These are phyloP conservation scores for Trypoxylon attenuatum DNA, from an alignment of 2,888 invertebrate species.

Conservation along the genomic window DNA sequence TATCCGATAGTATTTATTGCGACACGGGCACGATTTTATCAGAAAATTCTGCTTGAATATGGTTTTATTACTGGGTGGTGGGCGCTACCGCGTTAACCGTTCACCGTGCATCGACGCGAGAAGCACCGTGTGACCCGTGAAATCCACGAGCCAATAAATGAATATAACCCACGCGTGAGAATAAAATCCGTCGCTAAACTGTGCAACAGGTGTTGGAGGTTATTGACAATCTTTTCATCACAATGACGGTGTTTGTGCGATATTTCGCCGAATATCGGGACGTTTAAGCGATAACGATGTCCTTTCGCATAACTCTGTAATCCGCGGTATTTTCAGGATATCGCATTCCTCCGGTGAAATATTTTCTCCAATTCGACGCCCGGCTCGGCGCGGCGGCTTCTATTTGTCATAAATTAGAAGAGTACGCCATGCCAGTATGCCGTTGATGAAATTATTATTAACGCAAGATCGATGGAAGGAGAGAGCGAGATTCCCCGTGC, in stretches of 20 bases:
- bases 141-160: conserved; percentile 58
- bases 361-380: conserved; percentile 18
- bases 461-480: background rate
- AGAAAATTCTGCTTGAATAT: conserved; percentile 38
- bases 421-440: background rate
- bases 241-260: conserved; percentile 56
- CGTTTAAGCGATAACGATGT: conserved; percentile 44
- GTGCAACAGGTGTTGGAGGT: conserved; percentile 66
- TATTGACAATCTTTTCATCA: conserved; percentile 65
- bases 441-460: conserved; percentile 8
- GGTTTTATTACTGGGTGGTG: conserved; percentile 41
- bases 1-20: conserved; percentile 27
- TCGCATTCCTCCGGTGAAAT: conserved; percentile 21
- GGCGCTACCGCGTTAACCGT: conserved; percentile 35
- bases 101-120: conserved; percentile 43
- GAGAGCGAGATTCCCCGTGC: background rate
- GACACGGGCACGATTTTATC: conserved; percentile 42
- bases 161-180: conserved; percentile 62
- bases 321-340: conserved; percentile 21
- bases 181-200: conserved; percentile 68
- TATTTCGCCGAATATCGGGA: conserved; percentile 54
- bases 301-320: conserved; percentile 22
- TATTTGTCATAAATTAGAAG: conserved; percentile 14
- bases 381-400: background rate
- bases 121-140: conserved; percentile 48